These are phyloP conservation scores for Heliconius hortense DNA, from an alignment of 2,888 invertebrate species.

Conservation along the genomic window DNA sequence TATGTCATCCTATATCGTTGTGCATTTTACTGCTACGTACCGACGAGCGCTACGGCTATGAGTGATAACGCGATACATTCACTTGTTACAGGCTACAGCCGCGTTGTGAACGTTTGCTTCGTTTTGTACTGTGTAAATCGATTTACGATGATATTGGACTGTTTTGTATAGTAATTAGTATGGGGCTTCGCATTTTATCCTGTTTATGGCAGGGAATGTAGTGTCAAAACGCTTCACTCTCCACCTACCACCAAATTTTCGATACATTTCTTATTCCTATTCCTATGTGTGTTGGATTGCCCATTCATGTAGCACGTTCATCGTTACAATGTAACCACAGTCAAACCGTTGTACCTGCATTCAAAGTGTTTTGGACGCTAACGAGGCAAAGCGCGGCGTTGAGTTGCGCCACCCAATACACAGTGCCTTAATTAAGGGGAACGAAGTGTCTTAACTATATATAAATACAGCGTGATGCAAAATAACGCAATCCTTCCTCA, in stretches of 20 bases:
- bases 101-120: neutral
- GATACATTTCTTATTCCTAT: too few relatives aligned
- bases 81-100: slow-evolving; percentile 26
- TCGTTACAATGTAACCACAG: too few relatives aligned
- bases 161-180: neutral
- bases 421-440: neutral
- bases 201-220: too few relatives aligned
- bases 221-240: too few relatives aligned
- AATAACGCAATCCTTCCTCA: too few relatives aligned
- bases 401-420: too few relatives aligned
- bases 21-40: slow-evolving; percentile 42
- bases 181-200: neutral
- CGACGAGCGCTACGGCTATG: slow-evolving; percentile 35
- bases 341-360: too few relatives aligned
- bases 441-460: neutral
- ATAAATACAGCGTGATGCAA: neutral
- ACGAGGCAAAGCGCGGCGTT: too few relatives aligned
- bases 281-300: too few relatives aligned
- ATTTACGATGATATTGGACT: neutral
- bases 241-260: too few relatives aligned
- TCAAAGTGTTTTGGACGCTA: too few relatives aligned
- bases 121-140: neutral
- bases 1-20: slow-evolving; percentile 37
- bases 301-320: too few relatives aligned
- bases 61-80: slow-evolving; percentile 42